phyloP scores from a whole-genome alignment of 2,797 vertebrate genomes.

The Lutjanus argentimaculatus region DNA sequence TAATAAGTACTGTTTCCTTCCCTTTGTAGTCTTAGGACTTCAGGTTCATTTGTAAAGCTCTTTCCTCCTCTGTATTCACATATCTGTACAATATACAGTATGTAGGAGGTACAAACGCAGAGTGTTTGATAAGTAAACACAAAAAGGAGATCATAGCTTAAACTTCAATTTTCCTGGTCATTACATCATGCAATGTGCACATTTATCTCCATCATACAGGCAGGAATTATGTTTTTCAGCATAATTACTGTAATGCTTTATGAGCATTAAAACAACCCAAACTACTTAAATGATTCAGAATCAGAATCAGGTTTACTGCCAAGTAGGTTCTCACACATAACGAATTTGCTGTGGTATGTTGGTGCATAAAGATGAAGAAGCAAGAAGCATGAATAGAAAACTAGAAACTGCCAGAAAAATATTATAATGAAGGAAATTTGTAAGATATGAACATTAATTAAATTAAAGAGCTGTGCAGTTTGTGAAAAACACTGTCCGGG shows the following conservation, averaged over 20 bases:
- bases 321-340: too few relatives aligned
- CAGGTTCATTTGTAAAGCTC: background rate
- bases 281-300: background rate
- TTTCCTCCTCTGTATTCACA: background rate
- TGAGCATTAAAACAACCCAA: conserved; percentile 1
- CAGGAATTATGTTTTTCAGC: background rate
- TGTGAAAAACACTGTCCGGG: too few relatives aligned
- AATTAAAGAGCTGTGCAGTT: too few relatives aligned
- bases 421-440: too few relatives aligned
- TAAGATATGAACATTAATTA: too few relatives aligned
- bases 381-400: too few relatives aligned
- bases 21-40: background rate
- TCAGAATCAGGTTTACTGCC: too few relatives aligned
- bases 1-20: background rate
- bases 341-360: too few relatives aligned
- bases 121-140: background rate
- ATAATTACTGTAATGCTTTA: background rate
- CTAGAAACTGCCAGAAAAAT: too few relatives aligned
- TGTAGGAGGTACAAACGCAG: background rate
- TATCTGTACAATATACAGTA: background rate
- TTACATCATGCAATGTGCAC: background rate
- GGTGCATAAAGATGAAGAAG: too few relatives aligned
- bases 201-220: background rate
- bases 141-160: background rate
- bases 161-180: background rate